Conservation (phyloP, 2,113 vertebrate genomes). For the Plectropomus leopardus region DNA sequence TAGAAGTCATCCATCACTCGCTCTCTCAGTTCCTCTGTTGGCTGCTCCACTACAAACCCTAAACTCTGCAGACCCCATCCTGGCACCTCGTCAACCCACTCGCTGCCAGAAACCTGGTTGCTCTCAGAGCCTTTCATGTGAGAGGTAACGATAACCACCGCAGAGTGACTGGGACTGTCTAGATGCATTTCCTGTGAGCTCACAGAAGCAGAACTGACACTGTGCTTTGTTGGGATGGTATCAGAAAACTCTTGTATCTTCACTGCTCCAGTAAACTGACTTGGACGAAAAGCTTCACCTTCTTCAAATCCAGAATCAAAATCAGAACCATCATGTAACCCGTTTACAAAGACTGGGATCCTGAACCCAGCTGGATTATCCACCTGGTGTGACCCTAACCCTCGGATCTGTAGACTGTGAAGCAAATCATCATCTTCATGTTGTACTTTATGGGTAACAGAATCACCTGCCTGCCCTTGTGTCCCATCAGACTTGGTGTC, state of each 20-base stretch:
- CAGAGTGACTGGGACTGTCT: neutral
- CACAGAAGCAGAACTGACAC: neutral
- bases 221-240: too few relatives aligned
- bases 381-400: neutral
- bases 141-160: neutral
- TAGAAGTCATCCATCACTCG: neutral
- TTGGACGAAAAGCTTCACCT: neutral
- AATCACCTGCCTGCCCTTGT: neutral
- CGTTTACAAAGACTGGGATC: neutral
- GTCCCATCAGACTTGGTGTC: neutral
- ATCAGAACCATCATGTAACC: neutral
- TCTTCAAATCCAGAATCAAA: slow-evolving; percentile 20
- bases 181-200: slow-evolving; percentile 8
- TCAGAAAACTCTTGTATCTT: neutral
- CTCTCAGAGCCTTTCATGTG: neutral
- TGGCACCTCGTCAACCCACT: neutral
- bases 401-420: slow-evolving; percentile 27
- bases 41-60: slow-evolving; percentile 7
- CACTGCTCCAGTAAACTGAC: slow-evolving; percentile 6
- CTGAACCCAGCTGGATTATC: neutral
- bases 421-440: neutral
- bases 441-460: neutral
- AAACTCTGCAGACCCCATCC: slow-evolving; percentile 13
- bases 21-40: neutral
- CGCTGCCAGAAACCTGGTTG: neutral